A percentile compares a stretch with the other conserved stretches of the same genome.
Evolutionary conservation across 2,888 invertebrate species (phyloP).

Genomic region (Drosophila ezoana): DNA sequence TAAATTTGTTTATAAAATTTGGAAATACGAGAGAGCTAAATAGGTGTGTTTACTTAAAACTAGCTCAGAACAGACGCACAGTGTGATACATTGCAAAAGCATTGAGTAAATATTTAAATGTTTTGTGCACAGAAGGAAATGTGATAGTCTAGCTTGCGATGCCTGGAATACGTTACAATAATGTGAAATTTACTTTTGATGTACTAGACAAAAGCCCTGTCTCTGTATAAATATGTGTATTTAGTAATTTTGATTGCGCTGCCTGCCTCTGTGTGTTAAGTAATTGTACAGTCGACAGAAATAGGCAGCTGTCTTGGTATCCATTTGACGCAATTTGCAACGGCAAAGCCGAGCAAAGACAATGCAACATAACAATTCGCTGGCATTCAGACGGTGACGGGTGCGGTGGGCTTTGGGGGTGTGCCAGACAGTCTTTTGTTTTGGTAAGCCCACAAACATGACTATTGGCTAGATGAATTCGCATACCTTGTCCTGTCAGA

Average conservation of each 20-base stretch:
- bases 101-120: too few species aligned
- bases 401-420: neutral
- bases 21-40: too few species aligned
- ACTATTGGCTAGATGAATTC: neutral
- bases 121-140: too few species aligned
- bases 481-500: neutral
- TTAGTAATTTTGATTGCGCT: neutral
- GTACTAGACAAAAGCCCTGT: too few species aligned
- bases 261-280: neutral
- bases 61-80: too few species aligned
- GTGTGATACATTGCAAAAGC: too few species aligned
- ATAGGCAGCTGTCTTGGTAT: neutral
- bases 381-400: neutral
- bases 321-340: conserved; percentile 5
- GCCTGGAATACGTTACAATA: too few species aligned
- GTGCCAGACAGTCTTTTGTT: conserved; percentile 10
- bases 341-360: conserved; percentile 2
- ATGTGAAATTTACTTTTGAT: too few species aligned
- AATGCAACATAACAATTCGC: conserved; percentile 2
- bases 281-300: neutral
- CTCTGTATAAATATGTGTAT: too few species aligned
- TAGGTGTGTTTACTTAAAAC: too few species aligned
- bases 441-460: neutral
- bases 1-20: too few species aligned
- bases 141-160: too few species aligned